Conservation (phyloP, 2,113 vertebrate species). For the Sphyrna mokarran region DNA sequence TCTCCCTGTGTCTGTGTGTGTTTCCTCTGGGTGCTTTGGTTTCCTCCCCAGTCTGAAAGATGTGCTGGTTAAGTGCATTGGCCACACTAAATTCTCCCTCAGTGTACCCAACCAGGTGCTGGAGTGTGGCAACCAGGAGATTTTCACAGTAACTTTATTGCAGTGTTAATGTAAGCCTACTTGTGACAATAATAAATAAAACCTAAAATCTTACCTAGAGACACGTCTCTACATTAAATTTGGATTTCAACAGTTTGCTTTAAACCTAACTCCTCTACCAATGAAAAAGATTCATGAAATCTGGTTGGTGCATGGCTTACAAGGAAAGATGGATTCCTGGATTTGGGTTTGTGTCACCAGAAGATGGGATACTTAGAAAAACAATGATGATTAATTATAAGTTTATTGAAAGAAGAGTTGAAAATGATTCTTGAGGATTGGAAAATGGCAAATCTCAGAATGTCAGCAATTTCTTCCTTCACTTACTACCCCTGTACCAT, state of each 20-base stretch:
- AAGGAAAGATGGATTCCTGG: neutral
- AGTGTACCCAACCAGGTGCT: too few species aligned
- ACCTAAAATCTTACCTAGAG: neutral
- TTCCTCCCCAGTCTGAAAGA: too few species aligned
- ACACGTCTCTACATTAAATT: neutral
- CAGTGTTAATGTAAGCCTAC: too few species aligned
- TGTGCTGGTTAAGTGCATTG: too few species aligned
- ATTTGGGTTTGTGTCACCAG: neutral
- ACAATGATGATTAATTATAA: neutral
- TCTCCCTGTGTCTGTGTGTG: too few species aligned
- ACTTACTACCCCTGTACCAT: neutral
- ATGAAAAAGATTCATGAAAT: neutral
- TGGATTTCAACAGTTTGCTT: neutral
- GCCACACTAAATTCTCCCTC: too few species aligned
- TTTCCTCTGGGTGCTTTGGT: too few species aligned
- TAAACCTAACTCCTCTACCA: neutral
- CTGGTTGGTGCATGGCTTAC: neutral
- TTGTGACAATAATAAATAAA: too few species aligned
- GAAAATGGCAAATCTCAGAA: neutral
- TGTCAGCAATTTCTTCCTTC: neutral
- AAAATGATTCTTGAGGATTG: neutral
- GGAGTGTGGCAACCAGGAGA: too few species aligned
- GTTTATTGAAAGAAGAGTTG: neutral
- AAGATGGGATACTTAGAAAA: neutral
- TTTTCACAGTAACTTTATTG: too few species aligned